phyloP scores from a whole-genome alignment of 2,888 invertebrate genomes.

The Dascillus cervinus region DNA sequence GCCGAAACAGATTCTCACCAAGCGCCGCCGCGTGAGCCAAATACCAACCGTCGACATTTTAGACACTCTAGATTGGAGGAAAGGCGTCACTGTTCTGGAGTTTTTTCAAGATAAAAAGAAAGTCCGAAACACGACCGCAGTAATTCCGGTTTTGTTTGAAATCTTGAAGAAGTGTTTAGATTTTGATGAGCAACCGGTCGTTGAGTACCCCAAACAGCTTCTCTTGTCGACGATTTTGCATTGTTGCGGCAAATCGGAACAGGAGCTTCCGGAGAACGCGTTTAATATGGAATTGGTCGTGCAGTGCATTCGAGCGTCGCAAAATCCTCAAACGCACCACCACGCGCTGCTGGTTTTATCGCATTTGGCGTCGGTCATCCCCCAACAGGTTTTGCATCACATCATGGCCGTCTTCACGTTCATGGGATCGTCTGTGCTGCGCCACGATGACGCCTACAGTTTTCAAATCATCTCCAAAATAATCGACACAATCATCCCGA shows the following conservation, averaged over 20 bases:
- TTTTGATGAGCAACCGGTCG: slow-evolving; percentile 71
- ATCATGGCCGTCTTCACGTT: slow-evolving; percentile 97
- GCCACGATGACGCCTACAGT: slow-evolving; percentile 92
- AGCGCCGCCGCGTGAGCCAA: slow-evolving; percentile 39
- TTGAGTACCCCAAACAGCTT: slow-evolving; percentile 86
- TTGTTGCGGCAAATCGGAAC: slow-evolving; percentile 54
- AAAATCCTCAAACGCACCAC: slow-evolving; percentile 93
- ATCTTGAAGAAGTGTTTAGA: slow-evolving; percentile 70
- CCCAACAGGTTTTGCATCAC: slow-evolving; percentile 81
- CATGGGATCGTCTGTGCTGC: slow-evolving; percentile 87
- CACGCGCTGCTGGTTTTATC: slow-evolving; percentile 82
- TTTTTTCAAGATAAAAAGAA: slow-evolving; percentile 80
- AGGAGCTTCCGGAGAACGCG: slow-evolving; percentile 45
- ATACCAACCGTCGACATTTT: slow-evolving; percentile 54
- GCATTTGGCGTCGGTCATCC: slow-evolving; percentile 68
- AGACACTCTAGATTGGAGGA: slow-evolving; percentile 64
- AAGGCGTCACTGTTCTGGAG: slow-evolving; percentile 74
- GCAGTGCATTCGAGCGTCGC: slow-evolving; percentile 81
- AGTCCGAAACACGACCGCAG: slow-evolving; percentile 54
- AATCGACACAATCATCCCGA: slow-evolving; percentile 83
- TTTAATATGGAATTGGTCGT: slow-evolving; percentile 72
- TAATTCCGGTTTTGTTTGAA: slow-evolving; percentile 71
- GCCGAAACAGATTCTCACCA: slow-evolving; percentile 38
- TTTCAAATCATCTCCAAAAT: slow-evolving; percentile 88
- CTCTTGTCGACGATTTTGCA: slow-evolving; percentile 70